Percentiles rank a stretch among this genome's conserved stretches.
phyloP scores from a whole-genome alignment of 2,113 vertebrate genomes.

The Phalacrocorax brasilianus region DNA sequence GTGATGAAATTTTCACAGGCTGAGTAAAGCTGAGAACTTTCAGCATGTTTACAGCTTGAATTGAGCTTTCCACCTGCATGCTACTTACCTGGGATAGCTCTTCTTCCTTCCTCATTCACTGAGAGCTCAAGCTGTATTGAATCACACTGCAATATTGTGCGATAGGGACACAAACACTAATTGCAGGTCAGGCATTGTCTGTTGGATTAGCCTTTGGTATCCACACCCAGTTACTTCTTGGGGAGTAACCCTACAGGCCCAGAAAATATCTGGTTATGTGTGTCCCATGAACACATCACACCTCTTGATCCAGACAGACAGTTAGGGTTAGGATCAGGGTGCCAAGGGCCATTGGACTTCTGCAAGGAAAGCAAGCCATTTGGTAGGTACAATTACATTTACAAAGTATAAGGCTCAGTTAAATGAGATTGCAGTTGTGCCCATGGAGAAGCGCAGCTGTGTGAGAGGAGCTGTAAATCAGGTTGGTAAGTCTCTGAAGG shows the following conservation, averaged over 20 bases:
- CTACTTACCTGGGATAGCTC: too few species aligned
- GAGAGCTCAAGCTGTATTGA: background rate
- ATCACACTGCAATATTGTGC: background rate
- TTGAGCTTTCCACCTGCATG: background rate
- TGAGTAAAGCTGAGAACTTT: background rate
- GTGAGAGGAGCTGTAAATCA: background rate
- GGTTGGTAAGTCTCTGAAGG: background rate
- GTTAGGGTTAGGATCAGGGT: background rate
- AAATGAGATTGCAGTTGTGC: background rate
- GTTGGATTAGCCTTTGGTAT: background rate
- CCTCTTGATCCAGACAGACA: accelerated
- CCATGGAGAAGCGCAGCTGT: background rate
- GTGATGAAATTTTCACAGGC: background rate
- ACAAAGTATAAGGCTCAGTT: background rate
- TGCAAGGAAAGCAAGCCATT: background rate
- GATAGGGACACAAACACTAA: background rate
- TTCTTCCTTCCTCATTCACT: background rate
- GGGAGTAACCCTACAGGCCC: accelerated
- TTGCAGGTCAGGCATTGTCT: accelerated
- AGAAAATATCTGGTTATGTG: accelerated
- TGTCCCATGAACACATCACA: accelerated
- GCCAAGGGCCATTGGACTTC: background rate
- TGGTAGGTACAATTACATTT: background rate
- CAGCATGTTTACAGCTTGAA: background rate
- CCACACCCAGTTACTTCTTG: background rate